Base-by-base conservation (phyloP, 2,113 vertebrate species). In the Cardinalis cardinalis region DNA sequence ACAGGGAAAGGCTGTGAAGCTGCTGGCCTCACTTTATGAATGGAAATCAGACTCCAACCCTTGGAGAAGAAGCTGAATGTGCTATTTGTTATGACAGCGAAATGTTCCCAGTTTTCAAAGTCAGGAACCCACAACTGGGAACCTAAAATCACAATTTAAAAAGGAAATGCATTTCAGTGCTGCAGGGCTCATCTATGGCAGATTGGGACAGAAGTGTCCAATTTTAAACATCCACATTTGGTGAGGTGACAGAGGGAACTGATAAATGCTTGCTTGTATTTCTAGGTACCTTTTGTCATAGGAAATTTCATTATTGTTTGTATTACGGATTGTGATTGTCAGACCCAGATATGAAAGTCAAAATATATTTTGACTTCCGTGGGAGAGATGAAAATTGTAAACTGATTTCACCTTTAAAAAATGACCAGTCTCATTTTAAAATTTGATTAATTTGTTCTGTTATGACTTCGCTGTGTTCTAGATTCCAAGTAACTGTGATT, bases 341-440 rank as follows among this genome's bases (percentile, higher is more conserved):
- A 89, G 76, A 58, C 53, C 23, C 21, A 88, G 73, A 75, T 63
- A 70, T 61, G 59, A 78, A 94, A 93, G 61, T 72, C 73, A 87
- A 90, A 94, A 88, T 48, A 16, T 48, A 65, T 87, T 90, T 95
- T 93, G 61, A 90, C 46, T 95, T 95, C 52, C 28, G 12, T 20
- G 38, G 51, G 63, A 68, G 63, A 87, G 66, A 84, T 86, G 65
- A 58, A 87, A 84, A 72, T 65, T 51, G 38, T 88, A 95, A 95
- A 73, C 51, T 48, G 59, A 88, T 91, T 94, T 90, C 77, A 76
- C 51, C 71, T 84, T 92, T 70, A 46, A 92, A 94, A 94, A 90
- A 65, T 46, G 7, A 41, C 65, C 76, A 46, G 26, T 88, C 61
- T 74, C 14, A 31, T 46, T 72, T 77, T 46, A 77, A 86, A 91